These are phyloP conservation scores for Procavia capensis DNA, from an alignment of 2,113 vertebrate genomes.

Conservation along the genomic window DNA sequence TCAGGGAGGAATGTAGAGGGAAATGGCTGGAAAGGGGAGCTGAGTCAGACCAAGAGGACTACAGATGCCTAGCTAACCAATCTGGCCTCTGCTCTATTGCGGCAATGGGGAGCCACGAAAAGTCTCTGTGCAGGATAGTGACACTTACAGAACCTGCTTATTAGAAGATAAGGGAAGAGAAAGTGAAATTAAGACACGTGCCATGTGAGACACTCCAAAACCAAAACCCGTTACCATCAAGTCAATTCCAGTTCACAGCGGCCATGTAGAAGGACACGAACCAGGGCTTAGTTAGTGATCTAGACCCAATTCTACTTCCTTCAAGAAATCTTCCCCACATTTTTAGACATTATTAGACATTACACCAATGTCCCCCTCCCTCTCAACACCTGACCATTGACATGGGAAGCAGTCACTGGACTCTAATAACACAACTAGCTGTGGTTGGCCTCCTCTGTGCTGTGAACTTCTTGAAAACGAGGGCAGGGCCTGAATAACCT, in stretches of 20 bases:
- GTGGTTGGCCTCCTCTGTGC: not conserved
- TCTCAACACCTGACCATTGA: not conserved
- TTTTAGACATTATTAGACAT: not conserved
- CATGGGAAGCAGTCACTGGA: fast-evolving
- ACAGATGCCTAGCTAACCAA: not conserved
- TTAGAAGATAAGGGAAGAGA: not conserved
- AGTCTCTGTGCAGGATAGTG: not conserved
- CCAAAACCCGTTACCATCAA: too few species aligned
- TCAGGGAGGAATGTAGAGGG: not conserved
- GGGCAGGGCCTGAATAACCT: not conserved
- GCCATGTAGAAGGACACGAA: not conserved
- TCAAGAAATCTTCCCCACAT: not conserved
- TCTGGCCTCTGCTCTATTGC: not conserved
- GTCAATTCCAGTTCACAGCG: too few species aligned
- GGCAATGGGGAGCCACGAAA: not conserved
- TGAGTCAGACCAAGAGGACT: not conserved
- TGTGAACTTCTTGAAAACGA: not conserved
- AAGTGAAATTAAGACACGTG: not conserved
- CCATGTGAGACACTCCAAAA: not conserved
- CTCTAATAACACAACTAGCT: not conserved
- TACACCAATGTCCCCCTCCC: not conserved
- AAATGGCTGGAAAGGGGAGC: not conserved
- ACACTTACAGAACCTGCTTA: not conserved
- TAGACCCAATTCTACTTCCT: not conserved
- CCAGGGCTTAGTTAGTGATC: not conserved